Evolutionary conservation across 1,140 invertebrate genomes (phyloP).

Genomic region (Atta colombica): DNA sequence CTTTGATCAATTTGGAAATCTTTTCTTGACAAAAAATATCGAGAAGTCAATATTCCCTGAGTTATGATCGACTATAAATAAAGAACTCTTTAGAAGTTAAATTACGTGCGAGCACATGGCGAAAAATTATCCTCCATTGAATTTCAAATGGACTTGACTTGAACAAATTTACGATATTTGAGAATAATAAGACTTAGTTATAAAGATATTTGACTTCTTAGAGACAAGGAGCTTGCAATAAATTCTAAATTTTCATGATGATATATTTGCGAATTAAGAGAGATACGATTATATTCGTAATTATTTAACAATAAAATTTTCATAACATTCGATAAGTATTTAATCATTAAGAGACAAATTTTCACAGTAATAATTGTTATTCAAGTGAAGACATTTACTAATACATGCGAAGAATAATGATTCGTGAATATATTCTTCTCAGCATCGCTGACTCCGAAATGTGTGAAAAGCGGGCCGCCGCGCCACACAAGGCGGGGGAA

Average conservation of each 20-base stretch:
- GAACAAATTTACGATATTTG: not conserved
- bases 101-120: not conserved
- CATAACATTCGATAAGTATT: not conserved
- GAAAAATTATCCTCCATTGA: constrained; percentile 1
- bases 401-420: not conserved
- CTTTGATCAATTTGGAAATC: not conserved
- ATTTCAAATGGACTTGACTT: constrained; percentile 14
- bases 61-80: constrained; percentile 20
- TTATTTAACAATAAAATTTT: not conserved
- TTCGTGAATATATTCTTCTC: constrained; percentile 14
- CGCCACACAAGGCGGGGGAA: constrained; percentile 30
- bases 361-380: not conserved
- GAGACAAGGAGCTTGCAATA: not conserved
- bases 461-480: constrained; percentile 36
- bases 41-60: not conserved
- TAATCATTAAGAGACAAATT: not conserved
- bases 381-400: not conserved
- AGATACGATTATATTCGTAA: not conserved
- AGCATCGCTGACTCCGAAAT: not conserved
- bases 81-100: constrained; percentile 6
- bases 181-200: constrained; percentile 8
- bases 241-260: not conserved
- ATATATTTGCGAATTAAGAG: not conserved
- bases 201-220: not conserved
- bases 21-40: constrained; percentile 9